A percentile compares a stretch with the other conserved stretches of the same genome.
Evolutionary conservation across 2,888 invertebrate species (phyloP).

Genomic region (Lasioglossum vierecki): DNA sequence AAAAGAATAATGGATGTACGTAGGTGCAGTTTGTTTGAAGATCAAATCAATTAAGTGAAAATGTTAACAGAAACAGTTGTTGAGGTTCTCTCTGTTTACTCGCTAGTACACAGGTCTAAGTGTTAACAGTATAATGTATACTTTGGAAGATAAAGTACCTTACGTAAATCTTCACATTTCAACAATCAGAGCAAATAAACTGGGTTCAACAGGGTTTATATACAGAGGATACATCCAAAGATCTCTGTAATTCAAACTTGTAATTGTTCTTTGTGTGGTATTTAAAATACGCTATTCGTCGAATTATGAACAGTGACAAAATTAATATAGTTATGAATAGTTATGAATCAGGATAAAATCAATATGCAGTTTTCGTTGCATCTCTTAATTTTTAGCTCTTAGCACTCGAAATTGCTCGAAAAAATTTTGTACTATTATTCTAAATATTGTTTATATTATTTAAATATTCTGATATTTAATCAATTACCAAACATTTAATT

Average conservation of each 20-base stretch:
- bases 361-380: background rate
- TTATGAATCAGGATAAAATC: background rate
- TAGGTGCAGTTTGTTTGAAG: background rate
- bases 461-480: no score
- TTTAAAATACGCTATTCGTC: background rate
- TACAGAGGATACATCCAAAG: background rate
- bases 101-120: background rate
- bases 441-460: no score
- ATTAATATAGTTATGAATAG: background rate
- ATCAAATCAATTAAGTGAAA: slow-evolving; percentile 5
- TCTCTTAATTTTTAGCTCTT: background rate
- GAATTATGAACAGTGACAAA: background rate
- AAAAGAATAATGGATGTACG: background rate
- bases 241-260: background rate
- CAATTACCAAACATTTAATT: no score
- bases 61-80: slow-evolving; percentile 14
- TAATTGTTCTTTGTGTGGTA: no score
- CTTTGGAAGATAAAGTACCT: slow-evolving; percentile 5
- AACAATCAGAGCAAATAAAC: slow-evolving; percentile 10
- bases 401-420: background rate
- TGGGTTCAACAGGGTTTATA: background rate
- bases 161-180: slow-evolving; percentile 13
- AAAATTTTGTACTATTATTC: no score
- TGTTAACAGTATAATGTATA: slow-evolving; percentile 8
- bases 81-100: background rate